Evolutionary conservation across 1,140 invertebrate species (phyloP).

Genomic region (Asbolus verrucosus): DNA sequence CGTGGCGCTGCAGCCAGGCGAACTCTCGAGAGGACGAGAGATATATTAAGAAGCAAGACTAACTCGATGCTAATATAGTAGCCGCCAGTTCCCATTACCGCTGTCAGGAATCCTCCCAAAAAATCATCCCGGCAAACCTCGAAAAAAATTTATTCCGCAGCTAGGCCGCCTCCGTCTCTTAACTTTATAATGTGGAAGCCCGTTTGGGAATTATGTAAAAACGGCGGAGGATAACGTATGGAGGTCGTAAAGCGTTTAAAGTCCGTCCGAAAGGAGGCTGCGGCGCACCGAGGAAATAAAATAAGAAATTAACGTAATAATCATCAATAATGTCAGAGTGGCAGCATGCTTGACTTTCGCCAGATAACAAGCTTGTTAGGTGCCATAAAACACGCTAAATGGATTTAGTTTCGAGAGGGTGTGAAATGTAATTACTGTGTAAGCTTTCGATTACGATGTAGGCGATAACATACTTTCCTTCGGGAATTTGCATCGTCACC

Average conservation of each 20-base stretch:
- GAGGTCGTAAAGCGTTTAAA: slow-evolving; percentile 20
- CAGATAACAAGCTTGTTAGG: slow-evolving; percentile 37
- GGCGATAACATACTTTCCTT: slow-evolving; percentile 37
- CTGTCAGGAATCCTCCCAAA: slow-evolving; percentile 17
- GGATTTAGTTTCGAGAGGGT: slow-evolving; percentile 38
- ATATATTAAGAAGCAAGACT: slow-evolving; percentile 50
- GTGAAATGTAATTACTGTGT: slow-evolving; percentile 39
- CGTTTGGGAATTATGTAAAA: slow-evolving; percentile 24
- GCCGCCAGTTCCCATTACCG: slow-evolving; percentile 44
- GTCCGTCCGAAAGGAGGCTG: slow-evolving; percentile 8
- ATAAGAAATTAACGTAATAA: slow-evolving; percentile 38
- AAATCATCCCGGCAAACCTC: no score
- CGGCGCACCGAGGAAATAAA: slow-evolving; percentile 16
- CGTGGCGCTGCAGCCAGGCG: slow-evolving; percentile 5
- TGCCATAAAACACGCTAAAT: slow-evolving; percentile 39
- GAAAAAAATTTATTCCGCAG: no score
- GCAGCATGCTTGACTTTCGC: slow-evolving; percentile 34
- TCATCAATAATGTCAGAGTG: slow-evolving; percentile 31
- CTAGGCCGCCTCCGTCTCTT: no score
- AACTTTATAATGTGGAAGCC: no score
- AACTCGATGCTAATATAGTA: slow-evolving; percentile 52
- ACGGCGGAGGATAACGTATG: slow-evolving; percentile 14
- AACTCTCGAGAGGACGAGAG: slow-evolving; percentile 24
- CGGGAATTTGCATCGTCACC: slow-evolving; percentile 37
- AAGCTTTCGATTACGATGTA: slow-evolving; percentile 37